Percentiles rank a stretch among this genome's conserved stretches.
These are phyloP conservation scores for Chlorops oryzae DNA, from an alignment of 1,140 invertebrate genomes.

Conservation along the genomic window DNA sequence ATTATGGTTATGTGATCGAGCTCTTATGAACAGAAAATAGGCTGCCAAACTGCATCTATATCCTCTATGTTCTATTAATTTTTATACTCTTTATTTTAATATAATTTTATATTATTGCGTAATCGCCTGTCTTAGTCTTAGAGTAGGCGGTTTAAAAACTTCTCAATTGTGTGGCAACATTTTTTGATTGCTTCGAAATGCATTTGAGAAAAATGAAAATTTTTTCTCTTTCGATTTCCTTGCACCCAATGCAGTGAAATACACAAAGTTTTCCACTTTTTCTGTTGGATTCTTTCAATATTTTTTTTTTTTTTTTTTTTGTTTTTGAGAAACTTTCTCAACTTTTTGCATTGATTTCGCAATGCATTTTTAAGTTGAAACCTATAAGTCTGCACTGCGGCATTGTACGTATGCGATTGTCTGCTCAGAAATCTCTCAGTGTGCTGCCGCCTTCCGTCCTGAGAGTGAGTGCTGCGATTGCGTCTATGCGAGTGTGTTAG, in stretches of 20 bases:
- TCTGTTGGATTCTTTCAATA: conserved; percentile 30
- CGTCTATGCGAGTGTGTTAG: conserved; percentile 8
- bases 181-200: conserved; percentile 46
- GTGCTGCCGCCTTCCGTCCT: neutral
- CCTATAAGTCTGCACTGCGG: too few species aligned
- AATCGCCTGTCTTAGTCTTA: conserved; percentile 14
- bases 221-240: conserved; percentile 17
- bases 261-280: neutral
- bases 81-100: conserved; percentile 8
- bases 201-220: too few species aligned
- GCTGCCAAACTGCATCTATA: too few species aligned
- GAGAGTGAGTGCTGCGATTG: neutral
- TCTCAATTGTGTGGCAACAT: conserved; percentile 47
- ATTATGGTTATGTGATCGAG: too few species aligned
- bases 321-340: conserved; percentile 23
- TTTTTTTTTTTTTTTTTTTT: neutral
- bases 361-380: conserved; percentile 3
- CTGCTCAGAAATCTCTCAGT: conserved; percentile 8
- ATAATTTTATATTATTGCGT: conserved; percentile 10
- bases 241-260: conserved; percentile 8
- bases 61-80: conserved; percentile 1
- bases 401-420: neutral
- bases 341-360: conserved; percentile 44
- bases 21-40: too few species aligned
- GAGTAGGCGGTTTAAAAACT: conserved; percentile 43